Conservation (phyloP, 2,797 vertebrate species). For the Erpetoichthys calabaricus region DNA sequence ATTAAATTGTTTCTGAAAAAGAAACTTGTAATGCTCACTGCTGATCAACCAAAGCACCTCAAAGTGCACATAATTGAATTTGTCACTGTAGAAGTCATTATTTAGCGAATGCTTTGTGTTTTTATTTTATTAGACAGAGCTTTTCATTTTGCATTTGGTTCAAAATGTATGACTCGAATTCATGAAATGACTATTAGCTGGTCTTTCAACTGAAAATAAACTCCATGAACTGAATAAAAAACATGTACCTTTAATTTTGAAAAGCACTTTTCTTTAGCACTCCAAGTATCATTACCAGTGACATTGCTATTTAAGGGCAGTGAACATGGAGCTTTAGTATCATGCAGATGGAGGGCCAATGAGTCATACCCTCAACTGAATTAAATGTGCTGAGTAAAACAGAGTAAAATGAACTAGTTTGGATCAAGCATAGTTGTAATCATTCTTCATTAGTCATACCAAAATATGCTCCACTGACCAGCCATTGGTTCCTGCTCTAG, state of each 20-base stretch:
- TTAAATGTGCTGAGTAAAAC: too few species aligned
- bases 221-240: background rate
- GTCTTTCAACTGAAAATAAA: background rate
- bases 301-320: too few species aligned
- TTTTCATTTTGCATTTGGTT: background rate
- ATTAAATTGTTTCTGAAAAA: background rate
- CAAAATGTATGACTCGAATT: background rate
- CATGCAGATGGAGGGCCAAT: too few species aligned
- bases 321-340: too few species aligned
- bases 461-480: too few species aligned
- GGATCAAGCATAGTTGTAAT: too few species aligned
- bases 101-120: background rate
- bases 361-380: too few species aligned
- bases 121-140: background rate
- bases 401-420: too few species aligned
- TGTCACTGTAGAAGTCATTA: background rate
- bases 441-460: too few species aligned
- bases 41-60: background rate
- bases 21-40: constrained; percentile 11
- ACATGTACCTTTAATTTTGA: background rate
- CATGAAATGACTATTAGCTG: background rate
- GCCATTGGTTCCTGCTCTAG: too few species aligned
- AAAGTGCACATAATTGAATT: background rate
- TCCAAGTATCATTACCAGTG: too few species aligned
- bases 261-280: too few species aligned